Evolutionary conservation across 2,888 invertebrate genomes (phyloP), one percentile per base, ranked within the genome.

Genomic region (Tetragnatha montana): DNA sequence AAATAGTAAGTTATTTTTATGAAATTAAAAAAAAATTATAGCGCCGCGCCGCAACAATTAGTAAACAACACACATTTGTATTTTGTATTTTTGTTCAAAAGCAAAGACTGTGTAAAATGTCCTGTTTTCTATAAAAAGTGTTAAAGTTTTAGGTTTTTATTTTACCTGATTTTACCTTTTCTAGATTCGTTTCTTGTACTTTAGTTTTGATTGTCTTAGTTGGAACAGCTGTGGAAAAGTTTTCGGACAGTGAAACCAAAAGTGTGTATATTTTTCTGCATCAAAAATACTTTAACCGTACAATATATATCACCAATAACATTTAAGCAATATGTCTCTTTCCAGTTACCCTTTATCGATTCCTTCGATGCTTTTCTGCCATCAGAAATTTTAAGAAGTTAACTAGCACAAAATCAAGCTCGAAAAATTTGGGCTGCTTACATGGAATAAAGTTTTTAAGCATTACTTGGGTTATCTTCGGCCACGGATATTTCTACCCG

Each of bases 401-500:
- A 0, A 50, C 17, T n/a, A 74, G 81, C 17, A 82, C 81, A 4
- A 73, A 82, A 35, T 22, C 71, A 8, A 14, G 51, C 6, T 17
- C 35, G 17, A 8, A 47, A 60, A 74, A 22, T 17, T 51, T 82
- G 6, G n/a, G 19, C 12, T 82, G 81, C 10, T 7, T 74, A 0
- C 81, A 74, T 14, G 81, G 73, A n/a, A 50, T 82, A 6, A 12
- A 73, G 7, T 82, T 82, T 21, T 73, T 82, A 7, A 73, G 73
- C 22, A 82, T 82, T 0, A 82, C 81, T 17, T 82, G 81, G 81
- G 51, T 82, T 10, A 71, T 82, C 0, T 6, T 82, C 12, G 81
- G 73, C 2, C 81, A 82, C 22, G 10, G 6, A 0, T 82, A 82
- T 21, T 74, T 82, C 17, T 82, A 21, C 17, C 51, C 81, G 3